Evolutionary conservation across 2,797 vertebrate species (phyloP).

Genomic region (Sebastiscus albofasciatus): DNA sequence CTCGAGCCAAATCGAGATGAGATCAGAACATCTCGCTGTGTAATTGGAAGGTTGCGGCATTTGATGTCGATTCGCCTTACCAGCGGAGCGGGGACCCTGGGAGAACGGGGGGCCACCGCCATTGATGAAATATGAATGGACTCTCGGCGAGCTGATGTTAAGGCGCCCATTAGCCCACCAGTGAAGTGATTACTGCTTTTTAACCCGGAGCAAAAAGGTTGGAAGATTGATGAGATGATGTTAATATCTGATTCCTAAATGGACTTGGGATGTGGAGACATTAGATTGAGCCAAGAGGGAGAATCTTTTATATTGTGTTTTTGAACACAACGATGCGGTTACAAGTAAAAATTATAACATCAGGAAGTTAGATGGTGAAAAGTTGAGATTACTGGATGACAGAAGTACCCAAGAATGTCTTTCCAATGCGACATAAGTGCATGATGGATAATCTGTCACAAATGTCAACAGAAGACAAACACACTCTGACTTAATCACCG

Average conservation of each 20-base stretch:
- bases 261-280: slow-evolving; percentile 30
- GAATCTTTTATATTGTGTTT: slow-evolving; percentile 5
- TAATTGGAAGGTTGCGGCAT: slow-evolving; percentile 76
- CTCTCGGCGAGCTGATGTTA: slow-evolving; percentile 48
- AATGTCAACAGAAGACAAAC: slow-evolving; percentile 29
- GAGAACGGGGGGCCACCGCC: slow-evolving; percentile 31
- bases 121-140: slow-evolving; percentile 82
- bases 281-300: slow-evolving; percentile 17
- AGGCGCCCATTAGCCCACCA: slow-evolving; percentile 58
- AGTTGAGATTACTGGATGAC: slow-evolving; percentile 20
- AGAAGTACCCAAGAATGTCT: neutral
- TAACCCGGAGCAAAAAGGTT: slow-evolving; percentile 54
- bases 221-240: slow-evolving; percentile 52
- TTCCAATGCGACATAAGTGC: neutral
- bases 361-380: neutral
- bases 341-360: slow-evolving; percentile 22
- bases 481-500: slow-evolving; percentile 17
- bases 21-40: slow-evolving; percentile 60
- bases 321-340: neutral
- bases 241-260: slow-evolving; percentile 62
- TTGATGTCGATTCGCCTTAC: slow-evolving; percentile 71
- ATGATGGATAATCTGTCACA: slow-evolving; percentile 17
- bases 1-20: slow-evolving; percentile 64
- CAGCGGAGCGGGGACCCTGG: neutral
- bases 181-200: slow-evolving; percentile 67